Conservation (phyloP, 1,140 invertebrate genomes). For the Drosophila willistoni region DNA sequence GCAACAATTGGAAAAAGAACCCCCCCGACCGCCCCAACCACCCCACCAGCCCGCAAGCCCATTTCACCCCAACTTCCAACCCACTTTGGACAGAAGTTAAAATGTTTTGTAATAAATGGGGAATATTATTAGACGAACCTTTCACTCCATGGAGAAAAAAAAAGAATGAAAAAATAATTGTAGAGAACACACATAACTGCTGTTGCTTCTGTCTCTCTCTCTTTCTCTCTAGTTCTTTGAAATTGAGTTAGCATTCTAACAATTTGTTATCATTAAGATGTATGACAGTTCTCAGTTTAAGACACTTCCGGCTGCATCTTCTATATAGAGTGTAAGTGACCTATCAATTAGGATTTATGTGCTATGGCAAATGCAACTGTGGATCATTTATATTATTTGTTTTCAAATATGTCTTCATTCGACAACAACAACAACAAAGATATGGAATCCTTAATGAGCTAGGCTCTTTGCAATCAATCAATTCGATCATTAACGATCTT, state of each 20-base stretch:
- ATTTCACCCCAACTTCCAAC: not conserved
- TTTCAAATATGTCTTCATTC: conserved; percentile 42
- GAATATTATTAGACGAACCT: conserved; percentile 23
- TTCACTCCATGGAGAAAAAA: conserved; percentile 2
- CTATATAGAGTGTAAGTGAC: conserved; percentile 5
- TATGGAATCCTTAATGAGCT: conserved; percentile 12
- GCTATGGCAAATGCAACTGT: conserved; percentile 4
- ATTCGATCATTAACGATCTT: conserved; percentile 44
- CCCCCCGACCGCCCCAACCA: conserved; percentile 38
- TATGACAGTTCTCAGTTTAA: conserved; percentile 31
- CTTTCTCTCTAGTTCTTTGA: not conserved
- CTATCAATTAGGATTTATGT: conserved; percentile 74
- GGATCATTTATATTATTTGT: conserved; percentile 48
- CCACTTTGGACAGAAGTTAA: conserved; percentile 56
- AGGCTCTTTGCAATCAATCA: conserved; percentile 10
- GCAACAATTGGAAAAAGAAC: conserved; percentile 72
- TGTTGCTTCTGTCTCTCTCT: too few species aligned
- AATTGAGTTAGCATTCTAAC: conserved; percentile 18
- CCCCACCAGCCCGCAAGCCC: conserved; percentile 16
- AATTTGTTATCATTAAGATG: conserved; percentile 46
- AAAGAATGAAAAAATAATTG: conserved; percentile 9
- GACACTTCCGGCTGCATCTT: conserved; percentile 42
- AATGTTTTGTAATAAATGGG: conserved; percentile 54
- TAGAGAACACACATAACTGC: not conserved
- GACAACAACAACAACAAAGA: not conserved